Conservation (phyloP, 35 echinoderm and acorn worm species). For the Ptychodera flava region DNA sequence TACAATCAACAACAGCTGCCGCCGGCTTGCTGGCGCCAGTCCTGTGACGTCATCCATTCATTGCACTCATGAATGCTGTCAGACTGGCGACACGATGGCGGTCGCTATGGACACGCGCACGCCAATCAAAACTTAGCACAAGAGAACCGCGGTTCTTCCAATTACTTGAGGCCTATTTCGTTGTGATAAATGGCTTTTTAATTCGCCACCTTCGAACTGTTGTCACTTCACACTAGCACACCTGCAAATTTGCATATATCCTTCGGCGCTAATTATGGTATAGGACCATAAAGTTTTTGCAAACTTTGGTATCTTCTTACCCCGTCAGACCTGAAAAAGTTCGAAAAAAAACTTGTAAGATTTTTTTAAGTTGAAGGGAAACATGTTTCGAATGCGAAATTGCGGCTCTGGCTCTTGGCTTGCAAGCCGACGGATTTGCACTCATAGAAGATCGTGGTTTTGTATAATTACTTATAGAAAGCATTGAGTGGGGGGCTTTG, state of each 20-base stretch:
- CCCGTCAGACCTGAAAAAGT: neutral
- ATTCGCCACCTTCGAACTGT: constrained; percentile 18
- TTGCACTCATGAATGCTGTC: constrained; percentile 25
- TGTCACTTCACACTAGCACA: constrained; percentile 12
- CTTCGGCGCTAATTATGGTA: constrained; percentile 13
- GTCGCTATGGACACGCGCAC: constrained; percentile 3
- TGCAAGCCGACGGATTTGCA: no score
- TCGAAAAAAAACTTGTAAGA: no score
- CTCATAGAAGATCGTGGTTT: no score
- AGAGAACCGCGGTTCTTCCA: constrained; percentile 18
- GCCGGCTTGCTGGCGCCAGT: constrained; percentile 10
- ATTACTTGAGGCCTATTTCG: constrained; percentile 11
- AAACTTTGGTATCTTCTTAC: neutral
- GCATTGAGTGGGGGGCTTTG: neutral
- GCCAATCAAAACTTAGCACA: constrained; percentile 19
- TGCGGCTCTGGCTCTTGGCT: no score
- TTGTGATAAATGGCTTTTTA: constrained; percentile 21
- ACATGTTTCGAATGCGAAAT: no score
- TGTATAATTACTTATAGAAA: neutral
- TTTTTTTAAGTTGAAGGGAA: no score
- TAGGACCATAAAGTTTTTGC: constrained; percentile 1
- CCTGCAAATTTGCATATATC: constrained; percentile 13
- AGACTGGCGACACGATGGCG: constrained; percentile 18
- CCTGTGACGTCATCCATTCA: constrained; percentile 21
- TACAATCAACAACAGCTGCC: constrained; percentile 16